Evolutionary conservation across 2,888 invertebrate genomes (phyloP).

Genomic region (Stenotaenia linearis): DNA sequence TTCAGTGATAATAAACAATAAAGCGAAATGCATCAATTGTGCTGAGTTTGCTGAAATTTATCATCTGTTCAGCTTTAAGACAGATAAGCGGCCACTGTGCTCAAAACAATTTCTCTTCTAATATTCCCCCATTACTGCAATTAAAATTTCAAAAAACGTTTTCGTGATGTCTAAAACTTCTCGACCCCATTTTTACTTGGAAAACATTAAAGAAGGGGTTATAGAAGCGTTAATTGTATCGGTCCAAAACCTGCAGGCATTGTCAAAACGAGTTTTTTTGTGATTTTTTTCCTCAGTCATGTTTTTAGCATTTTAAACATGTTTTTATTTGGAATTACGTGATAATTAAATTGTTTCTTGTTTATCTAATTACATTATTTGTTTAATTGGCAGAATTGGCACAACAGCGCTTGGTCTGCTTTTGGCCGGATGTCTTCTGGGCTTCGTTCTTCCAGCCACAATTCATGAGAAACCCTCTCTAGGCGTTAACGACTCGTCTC

Average conservation of each 20-base stretch:
- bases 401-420: conserved; percentile 6
- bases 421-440: conserved; percentile 15
- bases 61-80: background rate
- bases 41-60: background rate
- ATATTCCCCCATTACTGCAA: no score
- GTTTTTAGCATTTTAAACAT: background rate
- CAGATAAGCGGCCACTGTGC: background rate
- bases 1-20: no score
- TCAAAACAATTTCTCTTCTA: background rate
- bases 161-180: background rate
- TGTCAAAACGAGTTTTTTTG: background rate
- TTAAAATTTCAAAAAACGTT: background rate
- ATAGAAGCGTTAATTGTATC: no score
- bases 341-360: no score
- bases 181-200: no score
- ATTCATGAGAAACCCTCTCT: background rate
- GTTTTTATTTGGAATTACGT: background rate
- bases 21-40: no score
- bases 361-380: background rate
- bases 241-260: background rate
- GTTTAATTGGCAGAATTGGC: background rate
- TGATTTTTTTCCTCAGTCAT: background rate
- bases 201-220: no score
- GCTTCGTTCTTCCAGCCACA: conserved; percentile 24
- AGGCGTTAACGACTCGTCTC: background rate